These are phyloP conservation scores for Radopholus similis DNA, from an alignment of 1,140 invertebrate species.

Conservation along the genomic window DNA sequence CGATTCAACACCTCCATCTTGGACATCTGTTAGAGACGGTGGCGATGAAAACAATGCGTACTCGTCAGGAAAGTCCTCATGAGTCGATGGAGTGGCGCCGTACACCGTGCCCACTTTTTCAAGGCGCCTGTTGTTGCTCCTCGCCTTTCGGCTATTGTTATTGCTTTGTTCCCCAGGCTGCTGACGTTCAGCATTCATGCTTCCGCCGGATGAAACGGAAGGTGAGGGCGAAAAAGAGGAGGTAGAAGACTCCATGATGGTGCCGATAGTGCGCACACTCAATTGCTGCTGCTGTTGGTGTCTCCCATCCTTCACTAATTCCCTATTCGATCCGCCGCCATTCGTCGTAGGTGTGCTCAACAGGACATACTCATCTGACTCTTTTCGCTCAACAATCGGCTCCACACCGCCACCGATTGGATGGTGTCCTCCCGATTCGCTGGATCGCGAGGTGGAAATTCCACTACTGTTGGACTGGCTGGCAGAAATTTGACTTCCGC, in stretches of 20 bases:
- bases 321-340: background rate
- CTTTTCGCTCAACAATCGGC: slow-evolving; percentile 10
- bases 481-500: background rate
- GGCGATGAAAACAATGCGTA: no score
- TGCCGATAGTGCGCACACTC: slow-evolving; percentile 6
- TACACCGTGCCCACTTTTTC: background rate
- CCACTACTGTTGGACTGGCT: slow-evolving; percentile 14
- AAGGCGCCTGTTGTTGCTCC: background rate
- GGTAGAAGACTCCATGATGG: slow-evolving; percentile 15
- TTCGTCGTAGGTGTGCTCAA: background rate
- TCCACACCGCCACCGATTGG: background rate
- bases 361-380: slow-evolving; percentile 8
- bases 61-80: slow-evolving; percentile 1
- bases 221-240: slow-evolving; percentile 5
- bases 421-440: slow-evolving; percentile 2
- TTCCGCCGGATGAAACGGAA: slow-evolving; percentile 2
- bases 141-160: background rate
- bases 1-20: background rate
- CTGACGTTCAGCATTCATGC: background rate
- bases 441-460: slow-evolving; percentile 11
- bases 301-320: background rate
- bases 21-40: background rate
- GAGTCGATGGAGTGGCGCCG: background rate
- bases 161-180: background rate
- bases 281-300: background rate